phyloP scores from a whole-genome alignment of 2,113 vertebrate genomes.

The Perca flavescens region DNA sequence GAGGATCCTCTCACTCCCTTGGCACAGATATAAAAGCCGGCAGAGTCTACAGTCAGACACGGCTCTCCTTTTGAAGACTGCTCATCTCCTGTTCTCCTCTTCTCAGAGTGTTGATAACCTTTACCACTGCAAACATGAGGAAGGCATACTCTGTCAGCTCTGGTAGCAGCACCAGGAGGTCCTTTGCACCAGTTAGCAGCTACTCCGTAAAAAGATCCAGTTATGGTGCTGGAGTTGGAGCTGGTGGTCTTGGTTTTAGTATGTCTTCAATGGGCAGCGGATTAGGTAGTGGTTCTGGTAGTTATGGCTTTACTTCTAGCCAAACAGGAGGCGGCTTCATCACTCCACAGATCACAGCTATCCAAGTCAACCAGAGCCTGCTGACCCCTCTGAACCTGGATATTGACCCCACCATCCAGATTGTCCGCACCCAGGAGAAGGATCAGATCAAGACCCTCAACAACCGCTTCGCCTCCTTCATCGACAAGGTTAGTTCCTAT shows the following conservation, averaged over 20 bases:
- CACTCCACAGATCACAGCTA: conserved; percentile 85
- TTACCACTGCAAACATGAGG: conserved; percentile 40
- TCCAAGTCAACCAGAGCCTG: conserved; percentile 90
- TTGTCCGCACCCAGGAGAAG: conserved; percentile 91
- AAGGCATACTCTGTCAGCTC: conserved; percentile 63
- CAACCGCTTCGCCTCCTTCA: conserved; percentile 89
- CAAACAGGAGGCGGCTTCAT: conserved; percentile 19
- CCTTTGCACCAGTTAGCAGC: background rate
- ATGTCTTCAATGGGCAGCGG: background rate
- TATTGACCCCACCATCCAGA: conserved; percentile 91
- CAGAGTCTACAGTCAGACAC: conserved; percentile 56
- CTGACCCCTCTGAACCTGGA: conserved; percentile 89
- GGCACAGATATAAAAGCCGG: conserved; percentile 72
- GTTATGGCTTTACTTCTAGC: conserved; percentile 9
- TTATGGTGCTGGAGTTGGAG: background rate
- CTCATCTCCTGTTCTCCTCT: conserved; percentile 62
- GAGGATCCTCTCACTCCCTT: conserved; percentile 56
- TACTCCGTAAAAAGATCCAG: conserved; percentile 18
- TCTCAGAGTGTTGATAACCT: conserved; percentile 34
- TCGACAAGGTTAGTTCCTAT: conserved; percentile 91
- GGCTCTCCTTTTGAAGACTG: conserved; percentile 83
- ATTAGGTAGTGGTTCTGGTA: background rate
- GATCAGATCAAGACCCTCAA: conserved; percentile 97
- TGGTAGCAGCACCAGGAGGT: conserved; percentile 68
- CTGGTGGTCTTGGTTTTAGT: conserved; percentile 29